These are phyloP conservation scores for Pachycephala philippinensis DNA, from an alignment of 2,113 vertebrate species.

Conservation along the genomic window DNA sequence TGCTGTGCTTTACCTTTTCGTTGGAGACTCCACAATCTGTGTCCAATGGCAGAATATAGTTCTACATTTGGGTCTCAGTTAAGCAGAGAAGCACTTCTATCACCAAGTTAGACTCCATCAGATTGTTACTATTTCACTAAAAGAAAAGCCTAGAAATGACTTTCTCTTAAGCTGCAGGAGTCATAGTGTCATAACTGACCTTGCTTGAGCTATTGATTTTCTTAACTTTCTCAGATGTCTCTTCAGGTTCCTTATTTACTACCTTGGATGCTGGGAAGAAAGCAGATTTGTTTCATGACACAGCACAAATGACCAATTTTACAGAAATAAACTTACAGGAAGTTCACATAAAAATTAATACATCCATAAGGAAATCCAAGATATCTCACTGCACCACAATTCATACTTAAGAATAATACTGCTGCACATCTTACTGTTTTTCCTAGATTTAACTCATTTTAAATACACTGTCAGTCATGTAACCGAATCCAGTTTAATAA, in stretches of 20 bases:
- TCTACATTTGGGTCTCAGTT: neutral
- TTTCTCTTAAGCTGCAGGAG: neutral
- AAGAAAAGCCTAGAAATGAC: neutral
- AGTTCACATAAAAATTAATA: neutral
- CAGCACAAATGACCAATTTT: neutral
- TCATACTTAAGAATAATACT: neutral
- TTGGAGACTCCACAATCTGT: neutral
- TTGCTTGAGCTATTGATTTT: slow-evolving; percentile 72
- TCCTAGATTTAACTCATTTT: neutral
- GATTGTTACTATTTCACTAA: neutral
- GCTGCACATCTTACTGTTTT: neutral
- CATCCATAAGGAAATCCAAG: neutral
- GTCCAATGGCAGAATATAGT: neutral
- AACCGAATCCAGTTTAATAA: neutral
- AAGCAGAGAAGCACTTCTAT: neutral
- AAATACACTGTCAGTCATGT: neutral
- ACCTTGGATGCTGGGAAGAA: slow-evolving; percentile 47
- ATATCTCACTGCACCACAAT: neutral
- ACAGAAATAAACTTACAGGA: neutral
- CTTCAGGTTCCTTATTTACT: slow-evolving; percentile 9
- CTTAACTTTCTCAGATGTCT: slow-evolving; percentile 70
- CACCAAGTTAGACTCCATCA: neutral
- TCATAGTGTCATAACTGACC: slow-evolving; percentile 66
- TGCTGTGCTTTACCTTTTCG: neutral
- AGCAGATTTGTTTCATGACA: neutral